Evolutionary conservation across 2,888 invertebrate genomes (phyloP).

Genomic region (Dione juno): DNA sequence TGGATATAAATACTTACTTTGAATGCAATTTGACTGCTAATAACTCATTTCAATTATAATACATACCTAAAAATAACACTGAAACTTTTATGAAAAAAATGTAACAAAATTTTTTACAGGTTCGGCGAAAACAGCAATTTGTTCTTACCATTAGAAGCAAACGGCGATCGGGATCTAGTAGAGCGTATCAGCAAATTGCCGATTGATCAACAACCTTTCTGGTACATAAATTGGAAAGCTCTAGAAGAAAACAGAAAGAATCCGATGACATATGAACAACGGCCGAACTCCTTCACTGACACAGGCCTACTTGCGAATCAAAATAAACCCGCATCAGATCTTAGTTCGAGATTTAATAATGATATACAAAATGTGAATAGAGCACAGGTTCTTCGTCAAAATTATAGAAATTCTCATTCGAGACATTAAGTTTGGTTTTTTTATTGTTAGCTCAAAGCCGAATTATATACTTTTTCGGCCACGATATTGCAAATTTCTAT

Average conservation of each 20-base stretch:
- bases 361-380: slow-evolving; percentile 1
- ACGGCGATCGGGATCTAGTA: slow-evolving; percentile 85
- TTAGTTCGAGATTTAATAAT: slow-evolving; percentile 37
- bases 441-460: background rate
- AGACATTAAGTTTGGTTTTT: background rate
- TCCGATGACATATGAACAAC: slow-evolving; percentile 68
- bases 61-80: no score
- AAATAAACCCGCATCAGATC: slow-evolving; percentile 7
- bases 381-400: background rate
- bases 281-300: slow-evolving; percentile 61
- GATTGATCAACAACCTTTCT: slow-evolving; percentile 87
- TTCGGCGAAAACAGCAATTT: slow-evolving; percentile 59
- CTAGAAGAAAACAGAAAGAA: slow-evolving; percentile 83
- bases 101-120: slow-evolving; percentile 54
- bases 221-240: slow-evolving; percentile 87
- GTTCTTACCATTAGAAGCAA: slow-evolving; percentile 85
- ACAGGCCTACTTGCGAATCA: slow-evolving; percentile 8
- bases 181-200: slow-evolving; percentile 86
- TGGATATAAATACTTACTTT: no score
- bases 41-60: no score
- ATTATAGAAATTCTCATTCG: slow-evolving; percentile 5
- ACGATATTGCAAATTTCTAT: no score
- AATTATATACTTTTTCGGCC: background rate
- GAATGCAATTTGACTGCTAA: no score
- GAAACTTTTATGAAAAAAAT: no score